phyloP scores from a whole-genome alignment of 2,888 invertebrate species.

The Clostera curtula region DNA sequence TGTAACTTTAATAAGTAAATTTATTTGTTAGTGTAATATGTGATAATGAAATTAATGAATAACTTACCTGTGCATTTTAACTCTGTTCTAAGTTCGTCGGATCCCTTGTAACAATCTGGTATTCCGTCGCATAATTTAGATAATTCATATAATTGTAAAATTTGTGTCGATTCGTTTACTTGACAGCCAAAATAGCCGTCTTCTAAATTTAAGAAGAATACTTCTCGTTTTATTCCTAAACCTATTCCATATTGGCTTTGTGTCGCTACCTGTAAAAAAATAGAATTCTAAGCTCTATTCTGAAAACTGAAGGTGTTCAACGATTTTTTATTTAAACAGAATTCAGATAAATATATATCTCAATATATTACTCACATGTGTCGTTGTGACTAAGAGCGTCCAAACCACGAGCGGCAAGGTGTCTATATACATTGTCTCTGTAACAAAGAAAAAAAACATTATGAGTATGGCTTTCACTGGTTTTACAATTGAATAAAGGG shows the following conservation, averaged over 20 bases:
- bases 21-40: no score
- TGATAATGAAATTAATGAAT: no score
- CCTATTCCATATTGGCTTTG: slow-evolving; percentile 88
- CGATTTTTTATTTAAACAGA: background rate
- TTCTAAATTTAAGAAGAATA: slow-evolving; percentile 97
- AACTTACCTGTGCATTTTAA: slow-evolving; percentile 94
- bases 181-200: slow-evolving; percentile 98
- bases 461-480: no score
- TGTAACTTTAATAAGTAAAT: no score
- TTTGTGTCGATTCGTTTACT: slow-evolving; percentile 96
- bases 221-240: slow-evolving; percentile 90
- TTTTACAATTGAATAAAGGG: no score
- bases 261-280: slow-evolving; percentile 78
- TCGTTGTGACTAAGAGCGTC: slow-evolving; percentile 87
- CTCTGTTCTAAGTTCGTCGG: slow-evolving; percentile 91
- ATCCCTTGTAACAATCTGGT: slow-evolving; percentile 92
- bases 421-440: slow-evolving; percentile 92
- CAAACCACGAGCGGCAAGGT: slow-evolving; percentile 94
- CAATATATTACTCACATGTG: slow-evolving; percentile 80
- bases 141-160: slow-evolving; percentile 95
- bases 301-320: slow-evolving; percentile 4
- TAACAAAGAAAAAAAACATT: slow-evolving; percentile 69
- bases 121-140: slow-evolving; percentile 95
- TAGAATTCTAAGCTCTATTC: background rate
- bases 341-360: slow-evolving; percentile 5